Conservation (phyloP, 2,113 vertebrate species). For the Colaptes auratus region DNA sequence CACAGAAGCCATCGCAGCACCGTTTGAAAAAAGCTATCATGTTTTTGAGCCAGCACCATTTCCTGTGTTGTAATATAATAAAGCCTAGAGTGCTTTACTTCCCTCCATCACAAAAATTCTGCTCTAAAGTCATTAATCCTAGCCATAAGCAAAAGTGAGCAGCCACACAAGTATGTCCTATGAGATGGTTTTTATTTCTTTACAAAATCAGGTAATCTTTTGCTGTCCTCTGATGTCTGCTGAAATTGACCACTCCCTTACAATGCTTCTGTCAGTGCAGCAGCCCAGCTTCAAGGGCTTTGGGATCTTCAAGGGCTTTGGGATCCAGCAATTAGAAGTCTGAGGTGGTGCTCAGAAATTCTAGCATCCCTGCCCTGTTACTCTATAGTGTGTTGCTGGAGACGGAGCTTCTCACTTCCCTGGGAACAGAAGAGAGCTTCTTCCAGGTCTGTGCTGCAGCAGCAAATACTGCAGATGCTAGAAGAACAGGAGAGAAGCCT, state of each 20-base stretch:
- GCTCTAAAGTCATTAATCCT: not conserved
- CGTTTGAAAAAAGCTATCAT: not conserved
- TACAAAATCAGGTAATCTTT: not conserved
- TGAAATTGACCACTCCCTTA: not conserved
- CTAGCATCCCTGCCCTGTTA: not conserved
- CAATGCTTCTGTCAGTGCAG: not conserved
- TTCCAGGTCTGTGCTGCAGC: not conserved
- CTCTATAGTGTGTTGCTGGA: not conserved
- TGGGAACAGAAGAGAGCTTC: not conserved
- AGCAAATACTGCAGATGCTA: not conserved
- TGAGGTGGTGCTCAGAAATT: not conserved
- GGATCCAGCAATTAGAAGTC: not conserved
- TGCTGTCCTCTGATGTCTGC: not conserved
- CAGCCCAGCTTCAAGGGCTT: not conserved
- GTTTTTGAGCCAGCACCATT: not conserved
- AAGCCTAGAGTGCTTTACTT: not conserved
- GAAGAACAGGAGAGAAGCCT: not conserved
- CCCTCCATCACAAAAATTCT: not conserved
- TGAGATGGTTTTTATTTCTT: no score
- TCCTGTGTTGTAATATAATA: not conserved
- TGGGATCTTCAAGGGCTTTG: not conserved
- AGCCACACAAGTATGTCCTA: not conserved
- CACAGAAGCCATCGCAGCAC: not conserved
- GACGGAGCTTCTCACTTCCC: not conserved
- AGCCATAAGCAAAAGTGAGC: not conserved